A percentile compares a stretch with the other conserved stretches of the same genome.
These are phyloP conservation scores for Chrysaora quinquecirrha DNA, from an alignment of 30 jellyfish, hydroid and myxozoan genomes.

Conservation along the genomic window DNA sequence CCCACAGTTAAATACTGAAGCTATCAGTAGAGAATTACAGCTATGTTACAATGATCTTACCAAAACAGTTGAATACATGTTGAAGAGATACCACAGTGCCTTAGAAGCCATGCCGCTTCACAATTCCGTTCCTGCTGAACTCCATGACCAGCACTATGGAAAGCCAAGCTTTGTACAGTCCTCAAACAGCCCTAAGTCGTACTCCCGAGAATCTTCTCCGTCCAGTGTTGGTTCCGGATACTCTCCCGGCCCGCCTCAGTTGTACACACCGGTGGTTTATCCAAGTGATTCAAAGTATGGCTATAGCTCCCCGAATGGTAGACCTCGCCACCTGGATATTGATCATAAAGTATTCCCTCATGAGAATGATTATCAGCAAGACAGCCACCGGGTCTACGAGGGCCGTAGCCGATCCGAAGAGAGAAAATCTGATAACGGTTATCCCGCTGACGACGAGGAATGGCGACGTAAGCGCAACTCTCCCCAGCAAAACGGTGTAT, in stretches of 20 bases:
- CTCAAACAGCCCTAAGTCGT: constrained; percentile 47
- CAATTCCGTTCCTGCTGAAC: not conserved
- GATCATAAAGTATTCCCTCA: constrained; percentile 2
- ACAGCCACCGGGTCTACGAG: constrained; percentile 17
- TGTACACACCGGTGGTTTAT: constrained; percentile 63
- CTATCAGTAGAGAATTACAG: constrained; percentile 54
- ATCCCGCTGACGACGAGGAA: not conserved
- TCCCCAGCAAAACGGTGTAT: constrained; percentile 26
- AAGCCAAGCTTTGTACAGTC: constrained; percentile 17
- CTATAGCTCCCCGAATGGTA: not conserved
- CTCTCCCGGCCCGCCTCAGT: constrained; percentile 64
- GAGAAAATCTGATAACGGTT: not conserved
- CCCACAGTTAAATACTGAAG: constrained; percentile 48
- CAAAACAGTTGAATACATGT: constrained; percentile 51
- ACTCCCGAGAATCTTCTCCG: constrained; percentile 61
- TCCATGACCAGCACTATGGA: constrained; percentile 25
- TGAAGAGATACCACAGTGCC: constrained; percentile 50
- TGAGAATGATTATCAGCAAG: constrained; percentile 28
- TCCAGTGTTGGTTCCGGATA: constrained; percentile 50
- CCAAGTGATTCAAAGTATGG: constrained; percentile 62
- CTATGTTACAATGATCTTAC: constrained; percentile 46
- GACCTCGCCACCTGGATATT: not conserved
- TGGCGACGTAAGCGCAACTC: not conserved
- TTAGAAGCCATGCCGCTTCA: constrained; percentile 36
- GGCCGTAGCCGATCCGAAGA: constrained; percentile 39